Base-by-base conservation (phyloP, 2,113 vertebrate genomes). In the Nycticorax nycticorax region DNA sequence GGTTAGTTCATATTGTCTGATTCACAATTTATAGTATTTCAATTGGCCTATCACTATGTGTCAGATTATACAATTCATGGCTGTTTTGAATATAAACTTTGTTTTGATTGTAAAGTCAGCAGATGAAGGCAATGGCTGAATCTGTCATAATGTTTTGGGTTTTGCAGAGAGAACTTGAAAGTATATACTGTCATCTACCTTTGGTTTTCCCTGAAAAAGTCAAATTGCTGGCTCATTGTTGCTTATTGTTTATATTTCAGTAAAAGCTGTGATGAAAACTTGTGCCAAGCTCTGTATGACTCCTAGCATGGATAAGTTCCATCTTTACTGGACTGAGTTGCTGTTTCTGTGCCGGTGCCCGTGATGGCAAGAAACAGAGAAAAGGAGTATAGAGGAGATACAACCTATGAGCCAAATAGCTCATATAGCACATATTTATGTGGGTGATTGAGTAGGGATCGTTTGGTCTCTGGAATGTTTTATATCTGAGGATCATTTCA, bases 1-100 rank as follows among this genome's bases (percentile, higher is more conserved):
- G 99, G 99, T 99, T 62, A 72, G 89, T 92, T 50, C 16, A 13
- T 43, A 11, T 26, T 80, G 52, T 85, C 71, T 72, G 16, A n/a
- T 50, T 90, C 19, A 15, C 5, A 1, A 32, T 48, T 14, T 77
- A 14, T 14, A 37, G 66, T 53, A 48, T 76, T 53, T 76, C 23
- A 52, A 1, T 26, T n/a, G 17, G 27, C 3, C 8, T 68, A 8
- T 59, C 37, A 23, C 15, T 37, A 1, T 63, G 17, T 47, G n/a
- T 37, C 6, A 6, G 7, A 9, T 64, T 77, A 28, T 47, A 21
- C 26, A 47, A 8, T 14, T 39, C n/a, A 10, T 23, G 20, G 12
- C 32, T 69, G 6, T 24, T 75, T 30, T 39, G 26, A 63, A 50
- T 80, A 52, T 39, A 22, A 52, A 43, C 26, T 59, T 84, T 47